phyloP scores from a whole-genome alignment of 2,888 invertebrate genomes.

The Drosophila quinaria region DNA sequence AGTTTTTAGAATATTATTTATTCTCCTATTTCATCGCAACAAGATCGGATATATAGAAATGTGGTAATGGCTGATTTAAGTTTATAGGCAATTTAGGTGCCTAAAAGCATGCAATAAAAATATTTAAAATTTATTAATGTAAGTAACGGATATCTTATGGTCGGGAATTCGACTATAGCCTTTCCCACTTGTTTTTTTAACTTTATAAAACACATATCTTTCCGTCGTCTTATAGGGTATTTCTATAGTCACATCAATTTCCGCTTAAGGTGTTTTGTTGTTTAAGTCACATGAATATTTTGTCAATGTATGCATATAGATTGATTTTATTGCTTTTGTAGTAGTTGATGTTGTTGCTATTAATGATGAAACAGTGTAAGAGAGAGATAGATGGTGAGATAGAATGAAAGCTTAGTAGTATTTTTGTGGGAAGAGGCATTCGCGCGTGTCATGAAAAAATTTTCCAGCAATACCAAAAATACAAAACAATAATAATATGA shows the following conservation, averaged over 20 bases:
- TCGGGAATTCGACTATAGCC: too few species aligned
- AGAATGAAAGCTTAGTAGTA: conserved; percentile 11
- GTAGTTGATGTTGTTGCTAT: conserved; percentile 32
- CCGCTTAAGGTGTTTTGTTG: conserved; percentile 13
- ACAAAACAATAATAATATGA: conserved; percentile 23
- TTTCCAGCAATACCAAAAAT: conserved; percentile 47
- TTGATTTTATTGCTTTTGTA: conserved; percentile 69
- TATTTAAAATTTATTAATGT: too few species aligned
- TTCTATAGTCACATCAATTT: not conserved
- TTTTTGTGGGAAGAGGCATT: conserved; percentile 29
- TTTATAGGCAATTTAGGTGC: too few species aligned
- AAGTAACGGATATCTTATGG: too few species aligned
- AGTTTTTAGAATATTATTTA: too few species aligned
- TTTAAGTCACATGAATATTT: conserved; percentile 74
- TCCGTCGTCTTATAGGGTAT: too few species aligned
- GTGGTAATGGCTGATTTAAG: too few species aligned
- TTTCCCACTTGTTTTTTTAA: too few species aligned
- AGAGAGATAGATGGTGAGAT: conserved; percentile 19
- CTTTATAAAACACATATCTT: too few species aligned
- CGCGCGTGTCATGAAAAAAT: conserved; percentile 57
- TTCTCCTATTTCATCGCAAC: too few species aligned
- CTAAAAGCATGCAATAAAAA: too few species aligned
- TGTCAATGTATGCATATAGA: conserved; percentile 66
- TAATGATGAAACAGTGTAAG: conserved; percentile 32
- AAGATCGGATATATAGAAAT: too few species aligned